A percentile compares a stretch with the other conserved stretches of the same genome.
Evolutionary conservation across 53 echinoderm and acorn worm genomes (phyloP).

Genomic region (Echinometra lucunter): DNA sequence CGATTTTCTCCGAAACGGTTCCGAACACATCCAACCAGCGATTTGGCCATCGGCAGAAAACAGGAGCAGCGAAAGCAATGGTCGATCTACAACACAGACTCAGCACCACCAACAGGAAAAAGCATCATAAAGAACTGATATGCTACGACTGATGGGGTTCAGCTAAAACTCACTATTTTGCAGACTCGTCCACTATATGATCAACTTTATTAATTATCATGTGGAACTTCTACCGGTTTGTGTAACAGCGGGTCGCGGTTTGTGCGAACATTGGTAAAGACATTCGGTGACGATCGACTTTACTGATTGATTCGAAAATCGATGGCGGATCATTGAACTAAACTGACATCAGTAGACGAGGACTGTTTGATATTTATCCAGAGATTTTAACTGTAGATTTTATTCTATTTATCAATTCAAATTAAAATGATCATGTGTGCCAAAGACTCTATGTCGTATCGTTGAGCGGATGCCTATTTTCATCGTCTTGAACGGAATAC

Average conservation of each 20-base stretch:
- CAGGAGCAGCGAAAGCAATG: constrained; percentile 85
- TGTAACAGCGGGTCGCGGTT: neutral
- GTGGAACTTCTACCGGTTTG: neutral
- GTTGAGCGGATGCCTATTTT: too few relatives aligned
- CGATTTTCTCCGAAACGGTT: constrained; percentile 84
- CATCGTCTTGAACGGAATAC: too few relatives aligned
- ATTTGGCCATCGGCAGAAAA: constrained; percentile 86
- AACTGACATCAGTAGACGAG: neutral
- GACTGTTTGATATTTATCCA: neutral
- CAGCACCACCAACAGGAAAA: constrained; percentile 83
- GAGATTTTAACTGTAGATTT: constrained; percentile 14
- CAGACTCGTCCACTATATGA: neutral
- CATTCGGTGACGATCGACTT: neutral
- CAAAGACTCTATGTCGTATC: neutral
- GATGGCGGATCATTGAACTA: neutral
- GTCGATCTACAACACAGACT: constrained; percentile 87
- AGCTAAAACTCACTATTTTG: neutral
- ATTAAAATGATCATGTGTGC: constrained; percentile 36
- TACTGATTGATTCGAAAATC: neutral
- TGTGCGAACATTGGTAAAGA: neutral
- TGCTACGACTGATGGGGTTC: constrained; percentile 78
- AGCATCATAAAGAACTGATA: constrained; percentile 86
- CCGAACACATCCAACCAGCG: constrained; percentile 91
- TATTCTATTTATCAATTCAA: neutral
- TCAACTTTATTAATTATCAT: neutral